phyloP scores from a whole-genome alignment of 2,113 vertebrate genomes.

The Ardeotis arabs region DNA sequence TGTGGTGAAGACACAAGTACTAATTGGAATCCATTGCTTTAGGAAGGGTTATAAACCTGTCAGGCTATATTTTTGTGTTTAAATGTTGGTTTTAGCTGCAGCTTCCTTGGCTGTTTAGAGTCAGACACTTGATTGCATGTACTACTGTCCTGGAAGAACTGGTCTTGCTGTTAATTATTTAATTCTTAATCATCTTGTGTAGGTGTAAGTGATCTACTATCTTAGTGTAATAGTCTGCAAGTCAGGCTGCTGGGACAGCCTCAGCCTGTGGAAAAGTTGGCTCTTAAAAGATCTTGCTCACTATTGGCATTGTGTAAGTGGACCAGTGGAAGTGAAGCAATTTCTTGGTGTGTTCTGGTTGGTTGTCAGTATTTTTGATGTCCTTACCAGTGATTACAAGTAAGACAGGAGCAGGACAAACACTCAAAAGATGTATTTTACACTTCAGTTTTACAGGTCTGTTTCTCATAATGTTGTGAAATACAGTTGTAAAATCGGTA shows the following conservation, averaged over 20 bases:
- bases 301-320: not conserved
- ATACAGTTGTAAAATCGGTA: not conserved
- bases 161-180: conserved; percentile 15
- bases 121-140: not conserved
- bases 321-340: not conserved
- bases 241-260: not conserved
- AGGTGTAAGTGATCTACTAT: not conserved
- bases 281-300: not conserved
- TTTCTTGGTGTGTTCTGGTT: not conserved
- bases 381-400: not conserved
- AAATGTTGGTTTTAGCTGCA: not conserved
- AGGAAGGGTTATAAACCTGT: not conserved
- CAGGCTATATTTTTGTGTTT: not conserved
- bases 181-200: not conserved
- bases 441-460: not conserved
- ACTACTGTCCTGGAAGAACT: not conserved
- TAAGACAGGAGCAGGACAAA: not conserved
- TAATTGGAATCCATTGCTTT: not conserved
- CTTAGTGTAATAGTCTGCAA: not conserved
- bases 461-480: not conserved
- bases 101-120: not conserved
- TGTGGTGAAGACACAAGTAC: not conserved
- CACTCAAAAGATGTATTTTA: not conserved
- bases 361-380: not conserved
- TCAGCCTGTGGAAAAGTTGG: not conserved